Evolutionary conservation across 1,140 invertebrate genomes (phyloP).

Genomic region (Monochamus saltuarius): DNA sequence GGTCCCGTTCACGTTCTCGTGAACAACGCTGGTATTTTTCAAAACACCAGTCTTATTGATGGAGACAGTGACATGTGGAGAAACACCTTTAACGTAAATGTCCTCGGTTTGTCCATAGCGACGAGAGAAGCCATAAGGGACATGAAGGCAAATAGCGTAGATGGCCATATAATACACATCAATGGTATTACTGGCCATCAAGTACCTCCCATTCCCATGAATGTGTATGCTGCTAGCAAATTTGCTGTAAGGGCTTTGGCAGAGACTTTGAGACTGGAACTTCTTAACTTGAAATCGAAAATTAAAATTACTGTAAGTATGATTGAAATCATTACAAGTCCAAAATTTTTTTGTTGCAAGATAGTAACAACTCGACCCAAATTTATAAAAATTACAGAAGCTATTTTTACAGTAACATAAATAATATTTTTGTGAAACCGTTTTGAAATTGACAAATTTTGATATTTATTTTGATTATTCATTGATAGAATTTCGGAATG

Average conservation of each 20-base stretch:
- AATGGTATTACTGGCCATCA: slow-evolving; percentile 56
- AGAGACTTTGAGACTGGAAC: slow-evolving; percentile 58
- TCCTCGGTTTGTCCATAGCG: slow-evolving; percentile 63
- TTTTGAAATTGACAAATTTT: too few species aligned
- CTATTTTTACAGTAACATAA: too few species aligned
- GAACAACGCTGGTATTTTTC: slow-evolving; percentile 49
- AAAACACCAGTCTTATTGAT: slow-evolving; percentile 31
- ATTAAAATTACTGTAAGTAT: slow-evolving; percentile 54
- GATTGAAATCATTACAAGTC: too few species aligned
- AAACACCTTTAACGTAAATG: slow-evolving; percentile 29
- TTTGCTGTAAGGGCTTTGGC: slow-evolving; percentile 58
- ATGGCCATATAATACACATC: slow-evolving; percentile 69
- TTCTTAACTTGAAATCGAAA: slow-evolving; percentile 45
- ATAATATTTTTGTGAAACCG: too few species aligned
- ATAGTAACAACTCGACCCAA: too few species aligned
- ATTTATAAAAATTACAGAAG: too few species aligned
- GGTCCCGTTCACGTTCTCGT: slow-evolving; percentile 56
- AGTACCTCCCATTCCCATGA: slow-evolving; percentile 25
- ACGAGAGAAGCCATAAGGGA: slow-evolving; percentile 61
- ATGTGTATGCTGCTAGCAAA: slow-evolving; percentile 59
- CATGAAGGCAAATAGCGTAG: slow-evolving; percentile 60
- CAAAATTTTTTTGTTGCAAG: too few species aligned
- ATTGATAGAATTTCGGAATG: too few species aligned
- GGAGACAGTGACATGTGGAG: slow-evolving; percentile 15
- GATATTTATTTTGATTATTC: too few species aligned